Base-by-base conservation (phyloP, 2,113 vertebrate genomes). In the Ursus arctos region DNA sequence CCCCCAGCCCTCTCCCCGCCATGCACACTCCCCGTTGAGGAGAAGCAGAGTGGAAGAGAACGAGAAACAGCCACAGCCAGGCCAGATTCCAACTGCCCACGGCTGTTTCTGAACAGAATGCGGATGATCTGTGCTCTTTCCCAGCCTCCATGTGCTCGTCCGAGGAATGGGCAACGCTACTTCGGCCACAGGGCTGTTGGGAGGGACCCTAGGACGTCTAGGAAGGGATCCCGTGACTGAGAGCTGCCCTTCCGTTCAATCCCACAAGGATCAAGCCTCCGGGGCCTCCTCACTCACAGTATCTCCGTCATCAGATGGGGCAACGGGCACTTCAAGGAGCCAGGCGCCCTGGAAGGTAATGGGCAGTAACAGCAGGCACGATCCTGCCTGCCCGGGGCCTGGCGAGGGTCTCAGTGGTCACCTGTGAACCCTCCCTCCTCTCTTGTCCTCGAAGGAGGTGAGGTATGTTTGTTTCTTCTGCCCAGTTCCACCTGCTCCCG, bases 51-150 rank as follows among this genome's bases (percentile, higher is more conserved):
- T 1, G 11, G 2, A 24, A 24, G 63, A 24, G 49, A 26, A 28
- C 57, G 51, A 81, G 49, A 53, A 85, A 40, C 22, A 74, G 26
- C 31, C 0, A 0, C 49, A 61, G 72, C n/a, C 74, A 24, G 49
- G 16, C 12, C 55, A 31, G 51, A 49, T 47, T 47, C 57, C 49
- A 72, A 43, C n/a, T 0, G 1, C 36, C 43, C 0, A 0, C 40
- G 53, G 59, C 59, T 79, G 31, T 40, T 81, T 96, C 43, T 65
- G 47, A 77, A 6, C 40, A 0, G 2, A 79, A 72, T 16, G 91
- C 53, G 84, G 76, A 47, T 19, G 36, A 22, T 51, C 33, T 36
- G 4, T 12, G 31, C 55, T 24, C 31, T 67, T 12, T 61, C 49
- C 80, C 22, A n/a, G 71, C 59, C 43, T 61, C 43, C 0, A 1